Conservation (phyloP, 2,888 invertebrate genomes). For the Chydorus sphaericus region DNA sequence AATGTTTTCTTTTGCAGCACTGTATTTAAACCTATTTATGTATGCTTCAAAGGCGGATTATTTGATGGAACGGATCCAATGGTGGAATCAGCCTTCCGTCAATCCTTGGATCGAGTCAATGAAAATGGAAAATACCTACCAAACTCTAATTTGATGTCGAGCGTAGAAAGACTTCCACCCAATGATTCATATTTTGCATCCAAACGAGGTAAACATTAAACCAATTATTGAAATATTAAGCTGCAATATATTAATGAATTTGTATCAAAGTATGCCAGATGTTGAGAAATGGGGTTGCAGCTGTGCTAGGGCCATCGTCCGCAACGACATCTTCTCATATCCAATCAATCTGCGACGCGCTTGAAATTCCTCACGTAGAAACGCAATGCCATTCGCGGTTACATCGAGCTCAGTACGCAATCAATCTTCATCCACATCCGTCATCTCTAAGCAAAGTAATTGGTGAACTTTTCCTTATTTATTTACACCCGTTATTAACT, state of each 20-base stretch:
- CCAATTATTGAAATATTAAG: constrained; percentile 5
- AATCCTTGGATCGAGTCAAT: constrained; percentile 83
- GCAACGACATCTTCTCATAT: constrained; percentile 81
- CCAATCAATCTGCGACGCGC: constrained; percentile 88
- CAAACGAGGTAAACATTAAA: constrained; percentile 53
- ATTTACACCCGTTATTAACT: too few species aligned
- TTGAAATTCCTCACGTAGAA: constrained; percentile 91
- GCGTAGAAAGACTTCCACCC: constrained; percentile 75
- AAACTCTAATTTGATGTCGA: constrained; percentile 70
- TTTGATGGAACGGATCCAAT: constrained; percentile 77
- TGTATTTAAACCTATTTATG: too few species aligned
- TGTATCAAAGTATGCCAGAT: constrained; percentile 66
- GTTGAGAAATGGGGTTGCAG: constrained; percentile 73
- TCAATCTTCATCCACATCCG: constrained; percentile 88
- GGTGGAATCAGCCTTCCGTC: constrained; percentile 79
- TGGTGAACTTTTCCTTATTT: too few species aligned
- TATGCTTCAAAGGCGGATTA: constrained; percentile 80
- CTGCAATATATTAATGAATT: too few species aligned
- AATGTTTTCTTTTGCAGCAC: too few species aligned
- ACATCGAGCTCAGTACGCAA: constrained; percentile 71
- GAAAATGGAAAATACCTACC: constrained; percentile 65
- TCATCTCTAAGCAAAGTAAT: constrained; percentile 70
- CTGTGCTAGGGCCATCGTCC: constrained; percentile 86
- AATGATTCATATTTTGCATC: constrained; percentile 90
- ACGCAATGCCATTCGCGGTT: constrained; percentile 86